A percentile compares a stretch with the other conserved stretches of the same genome.
These are phyloP conservation scores for Meriones psammophilus DNA, from an alignment of 2,797 vertebrate genomes.

Conservation along the genomic window DNA sequence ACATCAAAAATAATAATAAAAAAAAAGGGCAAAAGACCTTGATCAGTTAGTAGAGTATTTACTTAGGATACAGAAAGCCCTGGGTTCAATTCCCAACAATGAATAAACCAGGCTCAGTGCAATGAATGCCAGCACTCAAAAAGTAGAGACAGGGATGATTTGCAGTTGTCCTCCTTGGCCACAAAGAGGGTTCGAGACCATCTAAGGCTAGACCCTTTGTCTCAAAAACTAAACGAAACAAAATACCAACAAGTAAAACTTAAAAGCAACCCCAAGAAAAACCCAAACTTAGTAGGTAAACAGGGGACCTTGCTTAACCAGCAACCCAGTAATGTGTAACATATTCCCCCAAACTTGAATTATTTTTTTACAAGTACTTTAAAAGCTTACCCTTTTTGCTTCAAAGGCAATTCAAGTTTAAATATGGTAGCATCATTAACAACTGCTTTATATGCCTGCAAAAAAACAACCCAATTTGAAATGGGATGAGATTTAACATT, in stretches of 20 bases:
- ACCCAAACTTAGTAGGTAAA: slow-evolving; percentile 41
- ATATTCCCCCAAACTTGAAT: background rate
- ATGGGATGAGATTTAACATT: slow-evolving; percentile 62
- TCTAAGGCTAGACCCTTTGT: background rate
- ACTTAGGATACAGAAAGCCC: background rate
- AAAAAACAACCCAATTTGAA: slow-evolving; percentile 78
- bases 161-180: background rate
- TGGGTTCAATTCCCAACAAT: background rate
- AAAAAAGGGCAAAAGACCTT: background rate
- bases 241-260: background rate
- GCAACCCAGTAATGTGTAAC: background rate
- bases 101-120: background rate
- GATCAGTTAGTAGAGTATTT: background rate
- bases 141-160: background rate
- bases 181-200: background rate
- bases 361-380: slow-evolving; percentile 43
- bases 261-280: background rate
- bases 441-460: slow-evolving; percentile 98
- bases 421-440: slow-evolving; percentile 99
- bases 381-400: slow-evolving; percentile 97
- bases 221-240: background rate
- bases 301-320: background rate
- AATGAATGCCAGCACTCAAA: background rate
- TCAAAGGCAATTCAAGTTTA: slow-evolving; percentile 99
- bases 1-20: too few relatives aligned